A percentile compares a stretch with the other conserved stretches of the same genome.
phyloP scores from a whole-genome alignment of 2,888 invertebrate genomes.

The Limenitis camilla region DNA sequence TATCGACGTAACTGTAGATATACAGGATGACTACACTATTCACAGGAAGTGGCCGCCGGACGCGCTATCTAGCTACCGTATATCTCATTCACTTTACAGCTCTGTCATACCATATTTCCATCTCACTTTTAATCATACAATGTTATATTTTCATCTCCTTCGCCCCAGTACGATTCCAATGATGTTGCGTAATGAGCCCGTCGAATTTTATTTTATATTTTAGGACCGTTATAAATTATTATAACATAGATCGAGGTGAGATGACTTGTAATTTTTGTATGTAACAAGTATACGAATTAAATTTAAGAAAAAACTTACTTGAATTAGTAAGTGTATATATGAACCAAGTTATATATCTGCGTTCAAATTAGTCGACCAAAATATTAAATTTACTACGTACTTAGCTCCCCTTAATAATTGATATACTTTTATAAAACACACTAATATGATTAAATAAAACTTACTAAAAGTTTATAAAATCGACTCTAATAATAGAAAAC shows the following conservation, averaged over 20 bases:
- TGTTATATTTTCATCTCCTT: constrained; percentile 40
- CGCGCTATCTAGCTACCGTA: constrained; percentile 67
- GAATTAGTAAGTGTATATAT: too few species aligned
- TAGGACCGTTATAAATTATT: constrained; percentile 50
- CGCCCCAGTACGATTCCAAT: constrained; percentile 42
- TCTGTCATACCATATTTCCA: constrained; percentile 45
- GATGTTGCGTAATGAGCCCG: constrained; percentile 61
- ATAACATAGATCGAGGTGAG: constrained; percentile 12
- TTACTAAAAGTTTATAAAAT: too few species aligned
- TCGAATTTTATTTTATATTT: constrained; percentile 62
- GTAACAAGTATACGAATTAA: too few species aligned
- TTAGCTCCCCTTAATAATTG: too few species aligned
- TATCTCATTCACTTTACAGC: constrained; percentile 58
- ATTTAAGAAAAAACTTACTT: too few species aligned
- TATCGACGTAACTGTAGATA: constrained; percentile 30
- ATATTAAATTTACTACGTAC: too few species aligned
- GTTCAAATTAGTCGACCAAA: too few species aligned
- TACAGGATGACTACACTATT: constrained; percentile 28
- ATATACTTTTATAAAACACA: too few species aligned
- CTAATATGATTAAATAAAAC: too few species aligned
- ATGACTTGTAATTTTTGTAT: too few species aligned
- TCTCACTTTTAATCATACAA: constrained; percentile 38
- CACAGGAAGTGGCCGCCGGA: constrained; percentile 65
- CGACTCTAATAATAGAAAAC: too few species aligned
- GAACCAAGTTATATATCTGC: too few species aligned